Evolutionary conservation across 2,113 vertebrate species (phyloP).

Genomic region (Blennius ocellaris): DNA sequence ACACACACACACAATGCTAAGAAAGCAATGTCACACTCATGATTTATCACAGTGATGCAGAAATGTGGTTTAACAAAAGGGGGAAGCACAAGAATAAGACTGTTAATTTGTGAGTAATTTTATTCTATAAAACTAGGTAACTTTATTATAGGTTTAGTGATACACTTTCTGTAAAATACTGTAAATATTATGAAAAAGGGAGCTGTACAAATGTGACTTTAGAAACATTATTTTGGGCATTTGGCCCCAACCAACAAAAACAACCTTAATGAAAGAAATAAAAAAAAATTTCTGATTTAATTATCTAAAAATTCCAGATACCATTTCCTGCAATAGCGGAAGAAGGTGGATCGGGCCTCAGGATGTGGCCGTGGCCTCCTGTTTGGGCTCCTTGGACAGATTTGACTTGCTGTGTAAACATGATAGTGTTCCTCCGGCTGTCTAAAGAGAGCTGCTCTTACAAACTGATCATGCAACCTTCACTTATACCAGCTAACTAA

Average conservation of each 20-base stretch:
- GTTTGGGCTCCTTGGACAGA: constrained; percentile 50
- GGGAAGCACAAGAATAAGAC: background rate
- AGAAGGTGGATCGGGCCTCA: constrained; percentile 56
- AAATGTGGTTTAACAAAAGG: background rate
- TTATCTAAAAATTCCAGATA: constrained; percentile 73
- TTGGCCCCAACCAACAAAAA: constrained; percentile 39
- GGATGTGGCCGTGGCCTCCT: constrained; percentile 69
- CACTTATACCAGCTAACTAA: constrained; percentile 45
- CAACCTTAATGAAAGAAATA: constrained; percentile 16
- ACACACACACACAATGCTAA: constrained; percentile 44
- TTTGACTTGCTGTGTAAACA: constrained; percentile 75
- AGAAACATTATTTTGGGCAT: constrained; percentile 17
- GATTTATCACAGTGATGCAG: background rate
- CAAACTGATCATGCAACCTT: constrained; percentile 63
- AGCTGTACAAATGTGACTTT: constrained; percentile 77
- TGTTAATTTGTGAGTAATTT: constrained; percentile 59
- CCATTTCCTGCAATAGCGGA: constrained; percentile 77
- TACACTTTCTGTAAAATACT: constrained; percentile 64
- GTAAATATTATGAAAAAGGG: constrained; percentile 49
- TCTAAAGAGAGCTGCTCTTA: constrained; percentile 45
- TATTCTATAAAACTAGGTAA: constrained; percentile 84
- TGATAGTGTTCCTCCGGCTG: constrained; percentile 65
- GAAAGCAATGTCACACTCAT: constrained; percentile 52
- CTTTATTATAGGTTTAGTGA: constrained; percentile 71
- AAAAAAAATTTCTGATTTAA: constrained; percentile 67